These are phyloP conservation scores for Coregonus clupeaformis DNA, from an alignment of 2,113 vertebrate genomes.

Conservation along the genomic window DNA sequence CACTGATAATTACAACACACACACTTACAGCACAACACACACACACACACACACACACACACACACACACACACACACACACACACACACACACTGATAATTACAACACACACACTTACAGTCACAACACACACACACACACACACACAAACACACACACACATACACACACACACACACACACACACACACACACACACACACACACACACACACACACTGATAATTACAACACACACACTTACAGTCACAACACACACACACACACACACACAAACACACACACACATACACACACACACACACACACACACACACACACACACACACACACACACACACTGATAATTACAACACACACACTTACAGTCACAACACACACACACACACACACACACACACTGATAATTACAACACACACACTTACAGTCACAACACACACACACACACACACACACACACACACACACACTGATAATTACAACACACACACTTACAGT, in stretches of 20 bases:
- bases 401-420: neutral
- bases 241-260: neutral
- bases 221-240: neutral
- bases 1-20: neutral
- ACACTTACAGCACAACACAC: neutral
- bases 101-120: neutral
- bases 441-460: constrained; percentile 67
- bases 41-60: constrained; percentile 37
- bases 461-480: constrained; percentile 70
- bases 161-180: constrained; percentile 84
- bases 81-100: constrained; percentile 71
- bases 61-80: constrained; percentile 66
- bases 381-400: constrained; percentile 83
- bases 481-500: neutral
- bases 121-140: neutral
- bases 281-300: constrained; percentile 64
- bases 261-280: constrained; percentile 72
- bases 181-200: neutral
- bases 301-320: constrained; percentile 56
- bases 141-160: neutral
- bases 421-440: neutral
- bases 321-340: neutral
- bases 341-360: too few relatives aligned
- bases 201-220: neutral
- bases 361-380: neutral